These are phyloP conservation scores for Manis javanica DNA, from an alignment of 2,797 vertebrate species.

Conservation along the genomic window DNA sequence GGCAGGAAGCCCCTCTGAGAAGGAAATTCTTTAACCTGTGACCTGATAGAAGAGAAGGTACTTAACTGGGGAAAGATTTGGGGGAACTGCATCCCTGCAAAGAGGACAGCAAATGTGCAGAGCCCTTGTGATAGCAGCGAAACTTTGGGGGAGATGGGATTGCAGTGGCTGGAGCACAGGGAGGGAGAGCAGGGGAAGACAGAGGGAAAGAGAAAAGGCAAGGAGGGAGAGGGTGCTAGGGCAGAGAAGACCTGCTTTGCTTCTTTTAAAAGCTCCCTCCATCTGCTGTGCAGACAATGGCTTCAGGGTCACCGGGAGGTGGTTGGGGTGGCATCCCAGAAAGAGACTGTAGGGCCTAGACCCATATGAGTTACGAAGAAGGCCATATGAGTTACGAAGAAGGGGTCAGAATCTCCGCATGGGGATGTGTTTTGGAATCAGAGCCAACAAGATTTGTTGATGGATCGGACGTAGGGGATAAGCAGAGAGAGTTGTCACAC, in stretches of 20 bases:
- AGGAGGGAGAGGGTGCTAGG: neutral
- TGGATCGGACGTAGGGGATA: constrained; percentile 68
- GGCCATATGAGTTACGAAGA: neutral
- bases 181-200: neutral
- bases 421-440: constrained; percentile 63
- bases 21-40: neutral
- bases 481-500: constrained; percentile 11
- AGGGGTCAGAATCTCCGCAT: neutral
- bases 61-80: neutral
- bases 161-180: neutral
- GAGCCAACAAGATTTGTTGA: constrained; percentile 70
- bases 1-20: neutral
- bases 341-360: neutral
- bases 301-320: neutral
- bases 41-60: neutral
- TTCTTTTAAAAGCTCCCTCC: neutral
- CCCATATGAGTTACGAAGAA: neutral
- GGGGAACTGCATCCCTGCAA: neutral
- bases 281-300: neutral
- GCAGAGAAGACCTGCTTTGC: neutral
- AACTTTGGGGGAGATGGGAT: neutral
- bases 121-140: neutral
- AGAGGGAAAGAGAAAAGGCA: neutral
- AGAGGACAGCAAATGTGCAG: neutral
- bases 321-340: neutral